These are phyloP conservation scores for Diadromus collaris DNA, from an alignment of 2,888 invertebrate species.

Conservation along the genomic window DNA sequence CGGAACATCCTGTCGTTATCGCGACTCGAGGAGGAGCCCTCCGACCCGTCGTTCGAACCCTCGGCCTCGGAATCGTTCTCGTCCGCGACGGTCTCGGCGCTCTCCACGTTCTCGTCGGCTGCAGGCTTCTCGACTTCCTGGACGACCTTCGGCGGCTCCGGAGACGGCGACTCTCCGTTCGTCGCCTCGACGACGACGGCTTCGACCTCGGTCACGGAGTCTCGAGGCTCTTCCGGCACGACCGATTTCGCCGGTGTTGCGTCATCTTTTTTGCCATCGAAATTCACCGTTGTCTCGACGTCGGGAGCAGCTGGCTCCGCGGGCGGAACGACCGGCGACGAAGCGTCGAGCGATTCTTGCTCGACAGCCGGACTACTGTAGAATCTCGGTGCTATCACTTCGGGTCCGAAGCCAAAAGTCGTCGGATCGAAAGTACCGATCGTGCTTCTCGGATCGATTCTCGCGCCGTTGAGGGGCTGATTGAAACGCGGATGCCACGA, in stretches of 20 bases:
- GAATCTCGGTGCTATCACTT: constrained; percentile 48
- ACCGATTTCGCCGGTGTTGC: constrained; percentile 10
- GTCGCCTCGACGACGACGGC: neutral
- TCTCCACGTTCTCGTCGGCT: constrained; percentile 14
- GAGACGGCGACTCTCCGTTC: constrained; percentile 1
- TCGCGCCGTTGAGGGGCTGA: constrained; percentile 71
- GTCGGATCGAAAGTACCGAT: constrained; percentile 69
- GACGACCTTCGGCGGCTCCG: constrained; percentile 19
- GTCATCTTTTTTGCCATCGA: constrained; percentile 34
- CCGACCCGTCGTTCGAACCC: constrained; percentile 47
- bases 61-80: constrained; percentile 17
- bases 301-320: neutral
- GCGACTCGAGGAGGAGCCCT: constrained; percentile 56
- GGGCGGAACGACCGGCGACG: constrained; percentile 13
- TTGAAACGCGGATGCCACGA: constrained; percentile 77
- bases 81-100: neutral
- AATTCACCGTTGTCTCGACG: neutral
- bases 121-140: constrained; percentile 23
- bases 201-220: constrained; percentile 25
- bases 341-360: constrained; percentile 28
- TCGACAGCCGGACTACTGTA: constrained; percentile 35
- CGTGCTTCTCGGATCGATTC: constrained; percentile 67
- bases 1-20: constrained; percentile 72
- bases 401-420: constrained; percentile 61
- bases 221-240: neutral